A percentile compares a stretch with the other conserved stretches of the same genome.
phyloP scores from a whole-genome alignment of 2,113 vertebrate species.

The Hippoglossus stenolepis region DNA sequence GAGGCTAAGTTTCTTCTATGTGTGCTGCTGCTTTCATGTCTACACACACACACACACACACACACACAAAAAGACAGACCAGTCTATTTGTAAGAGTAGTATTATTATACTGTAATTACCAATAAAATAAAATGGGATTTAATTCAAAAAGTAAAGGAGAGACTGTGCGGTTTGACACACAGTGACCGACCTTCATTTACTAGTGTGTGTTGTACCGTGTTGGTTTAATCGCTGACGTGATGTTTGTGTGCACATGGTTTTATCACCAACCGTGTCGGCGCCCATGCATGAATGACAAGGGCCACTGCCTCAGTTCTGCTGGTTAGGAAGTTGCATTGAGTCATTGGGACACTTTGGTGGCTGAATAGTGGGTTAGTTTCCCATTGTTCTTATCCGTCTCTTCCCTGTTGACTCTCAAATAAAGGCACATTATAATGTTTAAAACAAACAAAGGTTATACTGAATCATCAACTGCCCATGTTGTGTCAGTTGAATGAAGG shows the following conservation, averaged over 20 bases:
- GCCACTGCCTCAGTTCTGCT: background rate
- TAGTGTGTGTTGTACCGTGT: background rate
- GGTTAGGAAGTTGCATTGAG: background rate
- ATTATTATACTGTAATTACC: background rate
- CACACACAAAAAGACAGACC: too few relatives aligned
- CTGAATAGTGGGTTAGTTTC: too few relatives aligned
- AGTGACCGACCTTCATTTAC: background rate
- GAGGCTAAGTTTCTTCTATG: slow-evolving; percentile 8
- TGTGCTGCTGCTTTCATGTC: slow-evolving; percentile 20
- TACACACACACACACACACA: slow-evolving; percentile 7
- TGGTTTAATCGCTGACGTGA: background rate
- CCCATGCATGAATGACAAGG: background rate
- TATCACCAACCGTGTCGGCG: background rate
- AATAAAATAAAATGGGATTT: background rate
- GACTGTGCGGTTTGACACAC: background rate
- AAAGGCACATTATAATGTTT: too few relatives aligned
- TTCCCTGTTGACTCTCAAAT: too few relatives aligned
- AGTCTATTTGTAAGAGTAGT: too few relatives aligned
- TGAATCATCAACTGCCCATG: too few relatives aligned
- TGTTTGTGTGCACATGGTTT: background rate
- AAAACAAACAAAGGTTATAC: too few relatives aligned
- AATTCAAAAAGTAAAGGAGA: background rate
- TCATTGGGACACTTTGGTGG: too few relatives aligned
- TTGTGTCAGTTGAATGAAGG: too few relatives aligned
- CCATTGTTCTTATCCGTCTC: too few relatives aligned